These are phyloP conservation scores for Eueides isabella DNA, from an alignment of 1,140 invertebrate species.

Conservation along the genomic window DNA sequence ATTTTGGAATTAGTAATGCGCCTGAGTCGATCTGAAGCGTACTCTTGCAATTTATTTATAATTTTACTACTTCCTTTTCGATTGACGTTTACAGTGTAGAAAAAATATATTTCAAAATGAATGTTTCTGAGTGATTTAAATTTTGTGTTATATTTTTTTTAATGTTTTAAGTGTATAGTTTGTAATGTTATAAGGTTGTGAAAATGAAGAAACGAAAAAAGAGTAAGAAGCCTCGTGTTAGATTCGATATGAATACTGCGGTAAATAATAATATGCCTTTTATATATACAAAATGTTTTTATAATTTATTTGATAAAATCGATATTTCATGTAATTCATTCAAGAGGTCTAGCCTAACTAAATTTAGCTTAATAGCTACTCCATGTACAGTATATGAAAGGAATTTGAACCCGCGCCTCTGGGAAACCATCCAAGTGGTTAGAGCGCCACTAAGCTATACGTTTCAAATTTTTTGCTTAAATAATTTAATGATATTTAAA, in stretches of 20 bases:
- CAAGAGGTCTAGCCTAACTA: too few relatives aligned
- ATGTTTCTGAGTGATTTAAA: not conserved
- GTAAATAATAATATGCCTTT: conserved; percentile 30
- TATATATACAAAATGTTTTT: not conserved
- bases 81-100: not conserved
- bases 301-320: too few relatives aligned
- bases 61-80: not conserved
- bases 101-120: not conserved
- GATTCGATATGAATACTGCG: conserved; percentile 43
- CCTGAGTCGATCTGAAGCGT: conserved; percentile 25
- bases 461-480: too few relatives aligned
- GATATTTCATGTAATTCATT: too few relatives aligned
- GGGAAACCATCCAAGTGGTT: too few relatives aligned
- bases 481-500: too few relatives aligned
- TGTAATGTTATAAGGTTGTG: not conserved
- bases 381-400: too few relatives aligned
- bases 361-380: too few relatives aligned
- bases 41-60: not conserved
- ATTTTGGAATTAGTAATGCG: conserved; percentile 27
- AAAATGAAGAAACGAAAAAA: conserved; percentile 49
- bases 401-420: too few relatives aligned
- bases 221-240: conserved; percentile 40
- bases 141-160: not conserved
- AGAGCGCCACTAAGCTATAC: too few relatives aligned
- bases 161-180: not conserved